Conservation (phyloP, 1,140 invertebrate species). For the Portunus trituberculatus region DNA sequence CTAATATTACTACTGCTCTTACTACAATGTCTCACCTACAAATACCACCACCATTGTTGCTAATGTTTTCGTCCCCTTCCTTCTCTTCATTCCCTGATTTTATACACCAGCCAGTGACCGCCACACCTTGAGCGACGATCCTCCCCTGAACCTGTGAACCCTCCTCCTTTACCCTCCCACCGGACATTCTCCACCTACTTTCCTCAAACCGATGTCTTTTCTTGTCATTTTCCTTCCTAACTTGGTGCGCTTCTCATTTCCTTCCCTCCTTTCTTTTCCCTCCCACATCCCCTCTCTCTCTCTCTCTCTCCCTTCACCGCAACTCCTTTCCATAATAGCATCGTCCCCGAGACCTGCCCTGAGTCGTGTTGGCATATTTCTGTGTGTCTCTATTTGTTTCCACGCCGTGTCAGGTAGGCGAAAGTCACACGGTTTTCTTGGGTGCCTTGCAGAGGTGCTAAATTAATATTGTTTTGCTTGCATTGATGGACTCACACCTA, state of each 20-base stretch:
- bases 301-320: not conserved
- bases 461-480: not conserved
- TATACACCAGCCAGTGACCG: too few species aligned
- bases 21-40: too few species aligned
- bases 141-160: too few species aligned
- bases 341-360: not conserved
- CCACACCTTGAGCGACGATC: too few species aligned
- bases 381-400: not conserved
- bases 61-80: too few species aligned
- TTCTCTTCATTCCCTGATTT: too few species aligned
- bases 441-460: not conserved
- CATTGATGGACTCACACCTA: not conserved
- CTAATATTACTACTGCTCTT: too few species aligned
- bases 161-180: not conserved
- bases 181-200: not conserved
- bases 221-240: not conserved
- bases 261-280: not conserved
- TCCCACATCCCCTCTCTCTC: not conserved
- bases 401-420: not conserved
- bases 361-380: not conserved
- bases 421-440: not conserved
- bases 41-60: too few species aligned
- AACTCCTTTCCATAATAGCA: not conserved
- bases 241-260: not conserved
- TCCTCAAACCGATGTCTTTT: not conserved